These are phyloP conservation scores for Melanostigma gelatinosum DNA, from an alignment of 2,113 vertebrate genomes.

Conservation along the genomic window DNA sequence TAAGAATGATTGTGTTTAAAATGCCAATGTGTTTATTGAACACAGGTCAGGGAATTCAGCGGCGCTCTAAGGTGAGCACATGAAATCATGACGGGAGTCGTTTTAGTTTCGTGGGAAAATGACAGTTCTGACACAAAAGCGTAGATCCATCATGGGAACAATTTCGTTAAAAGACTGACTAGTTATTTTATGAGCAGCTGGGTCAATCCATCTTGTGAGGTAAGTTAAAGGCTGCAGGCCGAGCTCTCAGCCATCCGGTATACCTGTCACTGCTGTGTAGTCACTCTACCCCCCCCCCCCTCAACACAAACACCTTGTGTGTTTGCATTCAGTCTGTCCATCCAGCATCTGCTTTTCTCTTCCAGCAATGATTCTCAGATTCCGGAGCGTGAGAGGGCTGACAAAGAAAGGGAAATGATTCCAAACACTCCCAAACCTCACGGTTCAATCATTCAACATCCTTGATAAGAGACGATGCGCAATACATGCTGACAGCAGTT, in stretches of 20 bases:
- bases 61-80: conserved; percentile 18
- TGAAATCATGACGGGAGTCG: conserved; percentile 42
- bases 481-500: conserved; percentile 2
- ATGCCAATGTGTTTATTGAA: conserved; percentile 64
- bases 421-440: conserved; percentile 20
- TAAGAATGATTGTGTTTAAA: conserved; percentile 61
- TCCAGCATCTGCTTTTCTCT: conserved; percentile 32
- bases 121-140: conserved; percentile 74
- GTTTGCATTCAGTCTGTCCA: neutral
- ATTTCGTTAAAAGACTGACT: conserved; percentile 78
- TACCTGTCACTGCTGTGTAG: conserved; percentile 37
- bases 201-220: conserved; percentile 80
- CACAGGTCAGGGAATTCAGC: conserved; percentile 19
- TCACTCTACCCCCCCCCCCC: conserved; percentile 15
- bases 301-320: conserved; percentile 17
- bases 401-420: conserved; percentile 11
- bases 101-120: conserved; percentile 66
- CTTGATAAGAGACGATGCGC: conserved; percentile 9
- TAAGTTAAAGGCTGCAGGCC: conserved; percentile 63
- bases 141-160: conserved; percentile 75
- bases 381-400: conserved; percentile 1
- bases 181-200: conserved; percentile 64
- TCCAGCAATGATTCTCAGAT: conserved; percentile 16
- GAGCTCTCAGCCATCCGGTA: conserved; percentile 28
- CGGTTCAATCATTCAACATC: conserved; percentile 7